Base-by-base conservation (phyloP, 37 sponge, comb jelly and placozoan genomes). In the Tethya wilhelma region DNA sequence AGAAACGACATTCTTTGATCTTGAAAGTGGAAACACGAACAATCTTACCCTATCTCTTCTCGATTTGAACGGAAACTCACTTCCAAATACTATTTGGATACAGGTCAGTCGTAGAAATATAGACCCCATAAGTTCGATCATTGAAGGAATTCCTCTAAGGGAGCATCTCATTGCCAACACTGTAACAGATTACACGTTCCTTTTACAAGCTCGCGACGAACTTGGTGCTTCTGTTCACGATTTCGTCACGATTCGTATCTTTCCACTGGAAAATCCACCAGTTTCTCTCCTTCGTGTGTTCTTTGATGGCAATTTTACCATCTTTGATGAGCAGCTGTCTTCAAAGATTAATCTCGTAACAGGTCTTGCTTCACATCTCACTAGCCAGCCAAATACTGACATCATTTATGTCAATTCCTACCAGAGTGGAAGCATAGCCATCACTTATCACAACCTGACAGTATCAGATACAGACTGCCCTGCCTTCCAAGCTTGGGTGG, bases 1-100 rank as follows among this genome's bases (percentile, higher is more conserved):
- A 1, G 71, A 81, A n/a, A 56, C 20, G n/a, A 84, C 84, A 37
- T 90, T 90, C 55, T 73, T 34, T 45, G 90, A 84, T 69, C 44
- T 38, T 32, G 90, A 84, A 37, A n/a, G n/a, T n/a, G n/a, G n/a
- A n/a, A n/a, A n/a, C n/a, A 56, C 75, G 53, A 82, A 82, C 0
- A 33, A 43, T 7, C 56, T 68, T 11, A 73, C 53, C 0, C 55
- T 89, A n/a, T 37, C 67, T 0, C 81, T 89, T 1, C 73, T 83
- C 22, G 56, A 89, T 42, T 57, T 37, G 20, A 77, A 34, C n/a
- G 84, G 87, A 20, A 43, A 59, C 25, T 31, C 71, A 2, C 57
- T 82, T 19, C 59, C 62, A 1, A 71, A 79, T 44, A 83, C 74
- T 25, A 70, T 77, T 2, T 90, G 90, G 90, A 49, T 85, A 30